A percentile compares a stretch with the other conserved stretches of the same genome.
These are phyloP conservation scores for Odocoileus hemionus DNA, from an alignment of 2,113 vertebrate genomes.

Conservation along the genomic window DNA sequence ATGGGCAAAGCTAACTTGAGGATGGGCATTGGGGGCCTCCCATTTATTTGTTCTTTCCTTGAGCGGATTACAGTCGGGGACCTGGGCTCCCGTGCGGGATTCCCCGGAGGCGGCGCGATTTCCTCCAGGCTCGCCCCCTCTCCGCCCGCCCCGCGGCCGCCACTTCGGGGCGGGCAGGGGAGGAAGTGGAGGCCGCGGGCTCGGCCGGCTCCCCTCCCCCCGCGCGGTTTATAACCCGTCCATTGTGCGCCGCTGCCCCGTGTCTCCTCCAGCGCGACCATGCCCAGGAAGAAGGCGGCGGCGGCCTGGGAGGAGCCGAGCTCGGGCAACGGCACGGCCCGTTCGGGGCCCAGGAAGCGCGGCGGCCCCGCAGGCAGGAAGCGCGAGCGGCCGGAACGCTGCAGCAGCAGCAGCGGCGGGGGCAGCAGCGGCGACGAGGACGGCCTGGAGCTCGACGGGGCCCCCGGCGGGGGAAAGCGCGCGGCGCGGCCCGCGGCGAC, in stretches of 20 bases:
- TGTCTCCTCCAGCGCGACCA: slow-evolving; percentile 71
- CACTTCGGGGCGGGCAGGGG: slow-evolving; percentile 47
- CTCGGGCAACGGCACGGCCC: slow-evolving; percentile 77
- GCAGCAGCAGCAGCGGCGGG: slow-evolving; percentile 68
- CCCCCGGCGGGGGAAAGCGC: slow-evolving; percentile 57
- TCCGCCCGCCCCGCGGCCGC: slow-evolving; percentile 53
- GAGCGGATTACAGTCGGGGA: background rate
- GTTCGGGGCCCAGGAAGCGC: slow-evolving; percentile 67
- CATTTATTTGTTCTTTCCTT: background rate
- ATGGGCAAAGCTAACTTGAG: background rate
- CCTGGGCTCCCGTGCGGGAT: background rate
- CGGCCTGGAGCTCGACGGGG: slow-evolving; percentile 65
- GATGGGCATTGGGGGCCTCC: background rate
- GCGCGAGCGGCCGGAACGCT: slow-evolving; percentile 67
- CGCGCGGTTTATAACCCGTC: slow-evolving; percentile 67
- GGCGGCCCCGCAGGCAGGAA: slow-evolving; percentile 69
- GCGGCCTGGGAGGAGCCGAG: slow-evolving; percentile 74
- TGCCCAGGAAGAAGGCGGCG: slow-evolving; percentile 80
- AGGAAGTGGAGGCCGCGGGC: slow-evolving; percentile 56
- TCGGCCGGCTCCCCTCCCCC: slow-evolving; percentile 54
- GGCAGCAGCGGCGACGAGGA: slow-evolving; percentile 74
- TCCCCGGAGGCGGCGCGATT: slow-evolving; percentile 36
- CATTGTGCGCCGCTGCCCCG: slow-evolving; percentile 71
- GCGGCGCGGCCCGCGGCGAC: slow-evolving; percentile 52
- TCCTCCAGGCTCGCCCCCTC: slow-evolving; percentile 42